Percentiles rank a stretch among this genome's conserved stretches.
These are phyloP conservation scores for Danaus chrysippus DNA, from an alignment of 2,888 invertebrate species.

Conservation along the genomic window DNA sequence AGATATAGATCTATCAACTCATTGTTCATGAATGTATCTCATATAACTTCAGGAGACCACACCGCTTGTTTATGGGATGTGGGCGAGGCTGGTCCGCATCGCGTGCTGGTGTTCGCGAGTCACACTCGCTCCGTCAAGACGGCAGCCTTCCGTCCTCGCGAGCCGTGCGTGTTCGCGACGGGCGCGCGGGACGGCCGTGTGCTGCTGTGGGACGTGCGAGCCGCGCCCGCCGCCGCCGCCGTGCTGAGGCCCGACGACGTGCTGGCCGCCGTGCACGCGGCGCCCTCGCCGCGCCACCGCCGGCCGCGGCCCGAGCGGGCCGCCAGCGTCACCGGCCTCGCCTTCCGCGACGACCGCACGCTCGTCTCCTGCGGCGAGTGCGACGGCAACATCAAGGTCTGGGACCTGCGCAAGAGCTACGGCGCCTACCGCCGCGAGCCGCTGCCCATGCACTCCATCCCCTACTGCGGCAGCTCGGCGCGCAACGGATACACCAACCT, in stretches of 20 bases:
- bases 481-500: slow-evolving; percentile 88
- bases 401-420: slow-evolving; percentile 93
- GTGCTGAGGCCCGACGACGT: slow-evolving; percentile 84
- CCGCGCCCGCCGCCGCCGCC: slow-evolving; percentile 47
- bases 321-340: slow-evolving; percentile 89
- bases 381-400: slow-evolving; percentile 91
- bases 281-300: slow-evolving; percentile 75
- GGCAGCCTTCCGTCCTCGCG: slow-evolving; percentile 84
- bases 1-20: no score
- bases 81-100: slow-evolving; percentile 65
- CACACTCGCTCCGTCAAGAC: slow-evolving; percentile 92
- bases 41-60: slow-evolving; percentile 82
- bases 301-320: slow-evolving; percentile 75
- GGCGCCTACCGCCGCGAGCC: slow-evolving; percentile 83
- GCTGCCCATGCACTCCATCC: slow-evolving; percentile 84
- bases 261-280: slow-evolving; percentile 74
- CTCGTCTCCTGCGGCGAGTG: slow-evolving; percentile 92
- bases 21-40: not conserved
- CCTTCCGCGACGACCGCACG: slow-evolving; percentile 88
- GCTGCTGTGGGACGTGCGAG: slow-evolving; percentile 88
- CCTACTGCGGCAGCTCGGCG: slow-evolving; percentile 85
- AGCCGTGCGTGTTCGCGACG: slow-evolving; percentile 89
- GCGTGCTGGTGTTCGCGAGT: slow-evolving; percentile 81
- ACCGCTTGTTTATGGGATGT: slow-evolving; percentile 90
- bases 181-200: slow-evolving; percentile 93